Conservation (phyloP, 2,113 vertebrate species). For the Pyxicephalus adspersus region DNA sequence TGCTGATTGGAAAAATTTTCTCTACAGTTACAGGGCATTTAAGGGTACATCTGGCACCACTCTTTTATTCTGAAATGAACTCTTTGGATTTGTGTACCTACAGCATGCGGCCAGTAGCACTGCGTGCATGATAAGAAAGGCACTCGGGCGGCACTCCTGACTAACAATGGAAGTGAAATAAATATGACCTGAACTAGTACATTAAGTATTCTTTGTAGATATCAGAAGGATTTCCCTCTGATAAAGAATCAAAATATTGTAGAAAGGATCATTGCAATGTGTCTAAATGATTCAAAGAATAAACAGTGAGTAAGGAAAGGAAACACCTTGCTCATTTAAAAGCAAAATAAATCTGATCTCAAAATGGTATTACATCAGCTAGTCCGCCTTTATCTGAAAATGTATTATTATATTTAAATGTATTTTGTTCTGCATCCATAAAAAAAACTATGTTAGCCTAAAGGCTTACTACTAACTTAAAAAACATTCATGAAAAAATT, state of each 20-base stretch:
- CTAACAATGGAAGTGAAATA: conserved; percentile 46
- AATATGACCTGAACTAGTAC: conserved; percentile 60
- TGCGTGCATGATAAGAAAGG: conserved; percentile 14
- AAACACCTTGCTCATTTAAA: conserved; percentile 34
- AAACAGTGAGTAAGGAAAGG: conserved; percentile 35
- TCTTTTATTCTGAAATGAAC: not conserved
- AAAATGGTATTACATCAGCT: not conserved
- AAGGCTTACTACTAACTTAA: no score
- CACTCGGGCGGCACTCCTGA: not conserved
- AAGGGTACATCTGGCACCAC: not conserved
- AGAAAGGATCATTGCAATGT: conserved; percentile 6
- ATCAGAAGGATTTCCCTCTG: conserved; percentile 69
- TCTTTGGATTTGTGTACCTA: not conserved
- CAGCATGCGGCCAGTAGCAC: not conserved
- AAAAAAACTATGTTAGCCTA: no score
- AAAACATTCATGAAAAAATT: no score
- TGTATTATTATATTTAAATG: no score
- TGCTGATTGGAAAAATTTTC: no score
- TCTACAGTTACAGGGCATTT: no score
- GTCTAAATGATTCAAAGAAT: conserved; percentile 28
- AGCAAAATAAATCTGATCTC: conserved; percentile 2
- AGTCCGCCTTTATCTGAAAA: no score
- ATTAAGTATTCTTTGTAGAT: conserved; percentile 64
- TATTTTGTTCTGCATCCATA: no score
- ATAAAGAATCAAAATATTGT: conserved; percentile 59